Evolutionary conservation across 1,140 invertebrate genomes (phyloP), one percentile per base, ranked within the genome.

Genomic region (Diploscapter pachys): DNA sequence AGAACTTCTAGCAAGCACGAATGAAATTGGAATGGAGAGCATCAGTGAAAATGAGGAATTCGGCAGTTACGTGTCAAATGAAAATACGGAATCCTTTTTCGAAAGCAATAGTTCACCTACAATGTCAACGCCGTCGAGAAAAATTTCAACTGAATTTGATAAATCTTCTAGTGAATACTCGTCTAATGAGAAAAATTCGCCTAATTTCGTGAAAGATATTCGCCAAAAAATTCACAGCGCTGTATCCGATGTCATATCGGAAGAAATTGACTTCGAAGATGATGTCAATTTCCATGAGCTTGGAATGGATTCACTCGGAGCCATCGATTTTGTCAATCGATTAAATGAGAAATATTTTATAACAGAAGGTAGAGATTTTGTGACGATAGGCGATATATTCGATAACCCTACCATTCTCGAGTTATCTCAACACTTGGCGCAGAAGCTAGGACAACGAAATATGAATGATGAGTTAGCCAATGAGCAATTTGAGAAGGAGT

Each of bases 311-410:
- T 78, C 77, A 50, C 68, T 78, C 11, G 68, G 64, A 5, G 56
- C 73, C 9, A 71, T 78, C 31, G 77, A 78, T 13, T 78, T 78
- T 66, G 73, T 76, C 5, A 78, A 78, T 59, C 62, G 77, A 11
- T 64, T 78, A 63, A 76, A 78, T 71, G 63, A 76, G 13, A 69
- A 74, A 50, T 74, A 70, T 53, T 67, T 78, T 57, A 62, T 66
- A 8, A 61, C 3, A 31, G 55, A 72, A 64, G 31, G 31, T 31
- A 31, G 31, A 9, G 56, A 70, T n/a, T 63, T 78, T 31, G 72
- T 57, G 48, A 77, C 62, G 48, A 70, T 74, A 2, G 77, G 62
- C 52, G 76, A 78, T 59, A 51, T 78, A 3, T 78, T 78, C 51
- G 75, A 78, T 61, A 64, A 78, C 51, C 77, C 77, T 3, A 78